A percentile compares a stretch with the other conserved stretches of the same genome.
These are phyloP conservation scores for Thyatira batis DNA, from an alignment of 2,888 invertebrate genomes.

Conservation along the genomic window DNA sequence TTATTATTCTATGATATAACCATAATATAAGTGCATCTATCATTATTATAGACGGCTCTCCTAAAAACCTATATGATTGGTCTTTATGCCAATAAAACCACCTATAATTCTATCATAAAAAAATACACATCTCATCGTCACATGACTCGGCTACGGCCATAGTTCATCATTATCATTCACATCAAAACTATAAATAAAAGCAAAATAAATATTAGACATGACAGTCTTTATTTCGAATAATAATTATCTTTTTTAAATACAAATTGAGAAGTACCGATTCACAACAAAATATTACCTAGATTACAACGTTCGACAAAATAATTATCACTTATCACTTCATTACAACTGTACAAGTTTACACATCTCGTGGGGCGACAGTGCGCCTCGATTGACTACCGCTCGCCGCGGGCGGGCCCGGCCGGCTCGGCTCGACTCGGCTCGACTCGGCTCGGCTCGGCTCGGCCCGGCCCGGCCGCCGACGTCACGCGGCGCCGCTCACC, in stretches of 20 bases:
- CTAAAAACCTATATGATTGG: no score
- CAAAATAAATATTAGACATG: constrained; percentile 57
- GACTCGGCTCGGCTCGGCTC: constrained; percentile 10
- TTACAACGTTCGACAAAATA: constrained; percentile 74
- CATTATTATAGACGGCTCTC: no score
- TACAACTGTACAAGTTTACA: constrained; percentile 64
- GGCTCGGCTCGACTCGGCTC: constrained; percentile 7
- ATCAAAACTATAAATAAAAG: constrained; percentile 32
- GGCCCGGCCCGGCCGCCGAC: constrained; percentile 25
- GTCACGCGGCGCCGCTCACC: constrained; percentile 81
- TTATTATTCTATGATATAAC: no score
- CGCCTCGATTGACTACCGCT: background rate
- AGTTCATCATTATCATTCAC: background rate
- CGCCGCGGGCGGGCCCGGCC: constrained; percentile 18
- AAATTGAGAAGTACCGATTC: constrained; percentile 82
- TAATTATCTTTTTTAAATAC: constrained; percentile 78
- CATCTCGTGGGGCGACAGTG: constrained; percentile 22
- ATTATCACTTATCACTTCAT: constrained; percentile 79
- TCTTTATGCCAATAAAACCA: no score
- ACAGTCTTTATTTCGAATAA: constrained; percentile 79
- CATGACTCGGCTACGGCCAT: no score
- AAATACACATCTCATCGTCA: no score
- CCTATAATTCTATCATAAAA: no score
- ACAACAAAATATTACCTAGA: constrained; percentile 79
- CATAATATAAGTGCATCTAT: no score